Conservation (phyloP, 1,140 invertebrate species). For the Lordiphosa collinella region DNA sequence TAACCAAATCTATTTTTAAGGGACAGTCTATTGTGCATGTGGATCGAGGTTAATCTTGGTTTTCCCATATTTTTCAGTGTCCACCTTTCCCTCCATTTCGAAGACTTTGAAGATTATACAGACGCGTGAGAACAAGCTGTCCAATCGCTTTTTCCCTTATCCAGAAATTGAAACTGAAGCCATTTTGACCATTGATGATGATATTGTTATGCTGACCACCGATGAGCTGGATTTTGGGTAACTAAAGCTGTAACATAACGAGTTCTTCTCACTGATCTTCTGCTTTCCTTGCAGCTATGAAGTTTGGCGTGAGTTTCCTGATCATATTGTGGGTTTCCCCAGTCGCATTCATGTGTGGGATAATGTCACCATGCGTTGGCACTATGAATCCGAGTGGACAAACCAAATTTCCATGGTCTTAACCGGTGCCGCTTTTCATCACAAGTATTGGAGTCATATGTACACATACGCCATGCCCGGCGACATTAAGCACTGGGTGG, state of each 20-base stretch:
- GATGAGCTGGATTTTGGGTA: constrained; percentile 96
- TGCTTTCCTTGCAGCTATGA: constrained; percentile 81
- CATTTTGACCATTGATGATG: constrained; percentile 94
- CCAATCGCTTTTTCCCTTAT: constrained; percentile 96
- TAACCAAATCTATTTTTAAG: too few relatives aligned
- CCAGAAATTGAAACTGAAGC: constrained; percentile 96
- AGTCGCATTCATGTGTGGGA: constrained; percentile 94
- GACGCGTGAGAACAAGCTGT: constrained; percentile 94
- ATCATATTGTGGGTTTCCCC: constrained; percentile 95
- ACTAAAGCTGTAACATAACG: too few relatives aligned
- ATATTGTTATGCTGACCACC: constrained; percentile 95
- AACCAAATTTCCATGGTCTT: constrained; percentile 96
- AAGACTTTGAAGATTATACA: constrained; percentile 95
- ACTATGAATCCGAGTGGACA: constrained; percentile 97
- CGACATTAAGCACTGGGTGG: constrained; percentile 91
- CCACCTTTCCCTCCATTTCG: constrained; percentile 91
- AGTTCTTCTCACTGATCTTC: neutral
- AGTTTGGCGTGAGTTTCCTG: constrained; percentile 96
- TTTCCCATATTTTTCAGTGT: constrained; percentile 81
- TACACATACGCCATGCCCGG: constrained; percentile 91
- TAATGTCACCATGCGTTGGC: constrained; percentile 90
- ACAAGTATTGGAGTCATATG: constrained; percentile 95
- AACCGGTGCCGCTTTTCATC: constrained; percentile 95
- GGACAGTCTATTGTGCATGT: too few relatives aligned
- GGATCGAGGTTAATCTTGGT: neutral